phyloP scores from a whole-genome alignment of 1,140 invertebrate genomes.

The Fopius arisanus region DNA sequence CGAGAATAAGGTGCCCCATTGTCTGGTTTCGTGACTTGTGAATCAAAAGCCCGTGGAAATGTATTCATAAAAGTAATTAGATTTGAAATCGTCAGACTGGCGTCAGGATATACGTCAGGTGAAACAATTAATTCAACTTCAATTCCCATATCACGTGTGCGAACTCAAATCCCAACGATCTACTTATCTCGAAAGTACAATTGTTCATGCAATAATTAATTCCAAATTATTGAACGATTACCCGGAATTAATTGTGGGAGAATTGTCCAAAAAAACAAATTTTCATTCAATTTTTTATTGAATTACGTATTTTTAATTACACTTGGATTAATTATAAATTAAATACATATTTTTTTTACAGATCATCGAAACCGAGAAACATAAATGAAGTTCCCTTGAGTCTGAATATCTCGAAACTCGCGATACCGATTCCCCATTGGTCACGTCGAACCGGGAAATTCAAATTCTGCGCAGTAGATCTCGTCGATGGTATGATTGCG shows the following conservation, averaged over 20 bases:
- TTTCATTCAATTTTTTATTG: too few relatives aligned
- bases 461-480: too few relatives aligned
- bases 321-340: too few relatives aligned
- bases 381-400: too few relatives aligned
- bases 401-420: too few relatives aligned
- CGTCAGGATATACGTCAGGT: conserved; percentile 6
- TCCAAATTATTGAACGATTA: conserved; percentile 14
- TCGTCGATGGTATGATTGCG: too few relatives aligned
- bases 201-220: conserved; percentile 11
- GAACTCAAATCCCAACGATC: neutral
- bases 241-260: too few relatives aligned
- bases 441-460: too few relatives aligned
- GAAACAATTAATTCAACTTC: neutral
- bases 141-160: neutral
- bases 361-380: too few relatives aligned
- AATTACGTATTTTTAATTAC: too few relatives aligned
- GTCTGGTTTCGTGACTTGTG: neutral
- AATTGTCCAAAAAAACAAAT: conserved; percentile 22
- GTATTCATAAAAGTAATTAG: neutral
- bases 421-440: too few relatives aligned
- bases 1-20: neutral
- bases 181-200: neutral
- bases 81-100: neutral
- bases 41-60: conserved; percentile 1
- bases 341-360: too few relatives aligned